Conservation (phyloP, 2,113 vertebrate genomes). For the Lichenostomus cassidix region DNA sequence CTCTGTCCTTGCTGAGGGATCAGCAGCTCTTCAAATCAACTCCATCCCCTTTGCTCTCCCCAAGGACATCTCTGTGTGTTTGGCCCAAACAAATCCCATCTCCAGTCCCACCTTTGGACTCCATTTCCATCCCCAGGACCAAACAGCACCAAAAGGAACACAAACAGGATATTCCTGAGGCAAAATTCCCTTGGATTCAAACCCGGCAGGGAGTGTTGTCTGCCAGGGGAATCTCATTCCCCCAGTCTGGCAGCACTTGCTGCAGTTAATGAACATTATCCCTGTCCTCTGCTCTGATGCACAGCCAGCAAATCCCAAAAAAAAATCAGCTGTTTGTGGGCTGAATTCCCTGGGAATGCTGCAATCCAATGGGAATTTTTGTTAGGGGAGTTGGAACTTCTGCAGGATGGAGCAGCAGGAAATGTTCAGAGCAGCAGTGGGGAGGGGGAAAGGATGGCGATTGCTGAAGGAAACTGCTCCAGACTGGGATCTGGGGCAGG, state of each 20-base stretch:
- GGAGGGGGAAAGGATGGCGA: background rate
- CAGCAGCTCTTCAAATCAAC: background rate
- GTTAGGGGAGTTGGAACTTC: background rate
- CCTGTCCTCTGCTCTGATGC: background rate
- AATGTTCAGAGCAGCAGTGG: background rate
- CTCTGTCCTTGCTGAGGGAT: background rate
- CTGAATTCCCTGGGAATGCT: background rate
- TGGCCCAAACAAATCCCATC: background rate
- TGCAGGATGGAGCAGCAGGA: background rate
- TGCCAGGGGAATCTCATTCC: background rate
- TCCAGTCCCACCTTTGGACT: background rate
- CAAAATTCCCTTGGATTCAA: background rate
- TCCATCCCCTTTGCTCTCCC: background rate
- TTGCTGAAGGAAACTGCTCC: background rate
- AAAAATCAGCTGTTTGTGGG: background rate
- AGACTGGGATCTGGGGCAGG: background rate
- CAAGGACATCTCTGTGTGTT: background rate
- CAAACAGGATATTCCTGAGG: background rate
- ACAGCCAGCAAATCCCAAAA: background rate
- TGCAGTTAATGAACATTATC: background rate
- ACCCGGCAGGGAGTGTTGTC: background rate
- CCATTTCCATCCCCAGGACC: background rate
- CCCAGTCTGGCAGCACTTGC: rapidly evolving
- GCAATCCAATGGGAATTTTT: background rate
- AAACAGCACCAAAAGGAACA: background rate